Conservation (phyloP, 2,888 invertebrate species). For the Luffia ferchaultella region DNA sequence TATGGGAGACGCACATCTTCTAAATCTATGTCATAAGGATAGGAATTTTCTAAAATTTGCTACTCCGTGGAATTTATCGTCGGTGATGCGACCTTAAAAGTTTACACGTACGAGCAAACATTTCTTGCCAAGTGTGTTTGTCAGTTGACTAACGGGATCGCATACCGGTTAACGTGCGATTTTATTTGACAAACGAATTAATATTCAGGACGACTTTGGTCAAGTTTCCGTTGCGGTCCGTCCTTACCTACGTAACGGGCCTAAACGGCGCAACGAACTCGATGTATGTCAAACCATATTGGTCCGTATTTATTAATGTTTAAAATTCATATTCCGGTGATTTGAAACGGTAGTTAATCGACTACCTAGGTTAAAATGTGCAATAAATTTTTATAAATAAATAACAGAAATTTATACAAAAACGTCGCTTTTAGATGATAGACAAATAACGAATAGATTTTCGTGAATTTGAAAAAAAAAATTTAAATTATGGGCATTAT, state of each 20-base stretch:
- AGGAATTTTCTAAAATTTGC: too few species aligned
- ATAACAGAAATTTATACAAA: too few species aligned
- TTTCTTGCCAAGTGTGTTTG: neutral
- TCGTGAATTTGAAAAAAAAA: too few species aligned
- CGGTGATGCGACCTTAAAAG: too few species aligned
- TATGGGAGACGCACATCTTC: too few species aligned
- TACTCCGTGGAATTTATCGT: too few species aligned
- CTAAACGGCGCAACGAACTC: slow-evolving; percentile 21
- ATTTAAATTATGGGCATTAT: too few species aligned
- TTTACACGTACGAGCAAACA: neutral
- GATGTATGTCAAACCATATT: neutral
- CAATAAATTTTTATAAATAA: too few species aligned
- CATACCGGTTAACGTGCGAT: slow-evolving; percentile 8
- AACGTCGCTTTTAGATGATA: too few species aligned
- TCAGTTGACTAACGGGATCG: neutral
- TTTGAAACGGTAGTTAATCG: neutral
- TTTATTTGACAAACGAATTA: slow-evolving; percentile 36
- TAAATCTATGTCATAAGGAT: too few species aligned
- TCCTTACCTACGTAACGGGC: slow-evolving; percentile 25
- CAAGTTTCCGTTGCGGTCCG: slow-evolving; percentile 31
- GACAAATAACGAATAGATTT: too few species aligned
- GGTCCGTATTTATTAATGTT: neutral
- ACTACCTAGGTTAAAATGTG: too few species aligned
- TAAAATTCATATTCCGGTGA: neutral
- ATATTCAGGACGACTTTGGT: slow-evolving; percentile 43